Conservation (phyloP, 1,140 invertebrate species). For the Drosophila hydei region DNA sequence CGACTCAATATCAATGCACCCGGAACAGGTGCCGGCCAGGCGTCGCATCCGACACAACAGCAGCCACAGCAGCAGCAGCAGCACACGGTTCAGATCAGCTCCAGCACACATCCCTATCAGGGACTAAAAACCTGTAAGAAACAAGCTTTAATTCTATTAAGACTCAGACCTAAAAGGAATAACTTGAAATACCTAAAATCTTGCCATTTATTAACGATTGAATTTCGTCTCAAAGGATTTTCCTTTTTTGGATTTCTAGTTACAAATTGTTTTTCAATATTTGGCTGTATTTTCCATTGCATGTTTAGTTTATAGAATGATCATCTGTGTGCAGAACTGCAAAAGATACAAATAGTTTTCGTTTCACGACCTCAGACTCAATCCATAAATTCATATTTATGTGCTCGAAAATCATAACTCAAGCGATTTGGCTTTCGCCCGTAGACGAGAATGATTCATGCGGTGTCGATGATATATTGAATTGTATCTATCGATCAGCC, state of each 20-base stretch:
- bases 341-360: constrained; percentile 31
- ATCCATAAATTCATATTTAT: constrained; percentile 46
- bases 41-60: constrained; percentile 26
- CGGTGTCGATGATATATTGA: constrained; percentile 41
- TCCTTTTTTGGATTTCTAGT: constrained; percentile 15
- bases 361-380: constrained; percentile 7
- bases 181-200: too few relatives aligned
- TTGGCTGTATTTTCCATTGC: constrained; percentile 28
- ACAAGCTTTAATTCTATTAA: neutral
- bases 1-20: constrained; percentile 53
- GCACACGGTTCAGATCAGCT: constrained; percentile 58
- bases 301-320: constrained; percentile 19
- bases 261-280: neutral
- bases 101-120: constrained; percentile 67
- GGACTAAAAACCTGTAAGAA: constrained; percentile 78
- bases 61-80: constrained; percentile 49
- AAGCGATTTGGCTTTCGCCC: constrained; percentile 26
- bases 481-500: constrained; percentile 41
- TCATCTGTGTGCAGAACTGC: constrained; percentile 6
- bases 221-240: too few relatives aligned
- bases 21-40: constrained; percentile 39
- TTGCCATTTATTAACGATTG: too few relatives aligned
- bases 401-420: constrained; percentile 54
- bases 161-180: neutral
- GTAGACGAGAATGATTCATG: constrained; percentile 43